phyloP scores from a whole-genome alignment of 2,113 vertebrate species.

The Eurystomus gularis region DNA sequence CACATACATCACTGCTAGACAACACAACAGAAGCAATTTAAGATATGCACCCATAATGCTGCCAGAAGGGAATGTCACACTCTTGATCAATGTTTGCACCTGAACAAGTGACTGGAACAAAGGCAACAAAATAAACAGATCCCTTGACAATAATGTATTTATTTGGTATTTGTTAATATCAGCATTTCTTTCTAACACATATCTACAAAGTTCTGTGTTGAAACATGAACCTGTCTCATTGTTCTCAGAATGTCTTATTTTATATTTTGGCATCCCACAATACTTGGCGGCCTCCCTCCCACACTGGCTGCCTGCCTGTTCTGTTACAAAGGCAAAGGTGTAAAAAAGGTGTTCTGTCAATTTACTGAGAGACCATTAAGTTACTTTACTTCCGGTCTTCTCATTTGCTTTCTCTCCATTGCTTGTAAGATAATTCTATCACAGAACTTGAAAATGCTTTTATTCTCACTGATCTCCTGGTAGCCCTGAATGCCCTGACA shows the following conservation, averaged over 20 bases:
- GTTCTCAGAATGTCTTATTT: not conserved
- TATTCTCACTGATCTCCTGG: not conserved
- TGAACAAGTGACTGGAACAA: not conserved
- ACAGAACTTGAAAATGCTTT: not conserved
- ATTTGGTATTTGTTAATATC: not conserved
- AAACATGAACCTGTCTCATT: not conserved
- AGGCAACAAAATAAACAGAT: not conserved
- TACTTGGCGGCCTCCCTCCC: not conserved
- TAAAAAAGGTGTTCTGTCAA: not conserved
- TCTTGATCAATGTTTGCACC: not conserved
- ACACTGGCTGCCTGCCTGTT: not conserved
- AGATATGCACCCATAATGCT: not conserved
- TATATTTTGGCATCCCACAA: not conserved
- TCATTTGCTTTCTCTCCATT: not conserved
- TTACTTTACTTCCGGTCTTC: not conserved
- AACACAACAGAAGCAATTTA: not conserved
- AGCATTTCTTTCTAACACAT: not conserved
- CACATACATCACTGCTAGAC: not conserved
- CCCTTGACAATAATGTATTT: not conserved
- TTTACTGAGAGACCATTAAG: not conserved
- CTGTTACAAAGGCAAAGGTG: not conserved
- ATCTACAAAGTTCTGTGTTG: not conserved
- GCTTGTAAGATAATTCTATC: not conserved
- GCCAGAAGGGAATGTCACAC: rapidly evolving
- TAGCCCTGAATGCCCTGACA: not conserved